Percentiles rank a stretch among this genome's conserved stretches.
phyloP scores from a whole-genome alignment of 1,140 invertebrate genomes.

The Hyles euphorbiae region DNA sequence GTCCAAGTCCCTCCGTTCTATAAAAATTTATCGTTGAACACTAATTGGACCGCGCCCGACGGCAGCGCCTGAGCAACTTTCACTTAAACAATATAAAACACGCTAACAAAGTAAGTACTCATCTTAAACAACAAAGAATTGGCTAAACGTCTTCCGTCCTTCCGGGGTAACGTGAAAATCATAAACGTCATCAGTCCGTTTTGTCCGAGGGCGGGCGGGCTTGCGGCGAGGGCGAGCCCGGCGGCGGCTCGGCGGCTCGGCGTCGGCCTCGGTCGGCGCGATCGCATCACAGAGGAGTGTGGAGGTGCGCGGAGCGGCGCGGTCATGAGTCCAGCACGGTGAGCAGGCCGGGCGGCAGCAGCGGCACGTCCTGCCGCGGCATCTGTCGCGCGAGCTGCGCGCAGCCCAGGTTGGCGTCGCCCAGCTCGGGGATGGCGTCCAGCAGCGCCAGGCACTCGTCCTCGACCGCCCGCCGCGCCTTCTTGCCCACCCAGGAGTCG shows the following conservation, averaged over 20 bases:
- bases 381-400: slow-evolving; percentile 63
- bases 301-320: slow-evolving; percentile 53
- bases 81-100: slow-evolving; percentile 71
- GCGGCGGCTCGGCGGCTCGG: too few relatives aligned
- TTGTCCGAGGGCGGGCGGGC: slow-evolving; percentile 21
- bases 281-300: slow-evolving; percentile 58
- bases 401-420: slow-evolving; percentile 63
- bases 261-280: slow-evolving; percentile 36
- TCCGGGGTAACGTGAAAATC: slow-evolving; percentile 43
- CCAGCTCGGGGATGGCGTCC: slow-evolving; percentile 65
- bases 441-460: slow-evolving; percentile 64
- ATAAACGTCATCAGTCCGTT: slow-evolving; percentile 13
- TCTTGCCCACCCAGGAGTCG: slow-evolving; percentile 66
- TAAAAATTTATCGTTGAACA: slow-evolving; percentile 56
- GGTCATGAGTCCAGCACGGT: slow-evolving; percentile 71
- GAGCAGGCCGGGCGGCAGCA: slow-evolving; percentile 59
- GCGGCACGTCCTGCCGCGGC: slow-evolving; percentile 55
- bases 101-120: slow-evolving; percentile 69
- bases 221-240: slow-evolving; percentile 21
- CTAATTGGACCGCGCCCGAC: slow-evolving; percentile 63
- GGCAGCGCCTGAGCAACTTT: slow-evolving; percentile 71
- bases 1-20: slow-evolving; percentile 45
- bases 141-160: slow-evolving; percentile 56
- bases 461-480: slow-evolving; percentile 56
- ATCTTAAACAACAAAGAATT: slow-evolving; percentile 67